Evolutionary conservation across 1,140 invertebrate genomes (phyloP).

Genomic region (Hyles euphorbiae): DNA sequence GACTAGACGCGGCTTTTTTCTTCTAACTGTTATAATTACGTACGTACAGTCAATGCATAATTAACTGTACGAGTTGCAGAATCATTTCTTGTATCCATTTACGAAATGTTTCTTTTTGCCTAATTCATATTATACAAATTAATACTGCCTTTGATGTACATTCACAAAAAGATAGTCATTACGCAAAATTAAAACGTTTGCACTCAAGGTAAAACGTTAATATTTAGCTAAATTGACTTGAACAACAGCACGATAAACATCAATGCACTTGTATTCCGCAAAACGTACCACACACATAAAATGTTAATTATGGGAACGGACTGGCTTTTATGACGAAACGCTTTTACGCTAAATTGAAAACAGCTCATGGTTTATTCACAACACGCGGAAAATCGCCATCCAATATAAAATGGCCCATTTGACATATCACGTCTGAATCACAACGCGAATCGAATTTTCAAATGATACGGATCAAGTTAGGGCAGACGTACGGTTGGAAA

Average conservation of each 20-base stretch:
- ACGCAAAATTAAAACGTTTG: too few relatives aligned
- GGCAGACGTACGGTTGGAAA: constrained; percentile 24
- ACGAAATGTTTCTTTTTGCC: too few relatives aligned
- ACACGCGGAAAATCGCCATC: constrained; percentile 34
- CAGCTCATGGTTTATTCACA: constrained; percentile 71
- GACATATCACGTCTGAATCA: constrained; percentile 24
- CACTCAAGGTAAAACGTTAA: not conserved
- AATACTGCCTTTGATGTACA: too few relatives aligned
- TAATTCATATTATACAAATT: too few relatives aligned
- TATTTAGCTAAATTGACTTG: not conserved
- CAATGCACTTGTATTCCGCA: constrained; percentile 2
- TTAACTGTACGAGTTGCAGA: too few relatives aligned
- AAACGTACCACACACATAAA: constrained; percentile 28
- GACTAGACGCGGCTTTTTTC: too few relatives aligned
- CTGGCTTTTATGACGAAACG: constrained; percentile 61
- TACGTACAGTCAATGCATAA: too few relatives aligned
- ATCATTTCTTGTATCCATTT: too few relatives aligned
- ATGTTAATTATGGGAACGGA: constrained; percentile 57
- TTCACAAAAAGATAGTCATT: too few relatives aligned
- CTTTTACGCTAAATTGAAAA: constrained; percentile 72
- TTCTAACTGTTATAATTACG: too few relatives aligned
- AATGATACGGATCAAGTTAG: constrained; percentile 24
- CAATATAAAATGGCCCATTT: constrained; percentile 41
- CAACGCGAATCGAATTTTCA: constrained; percentile 11
- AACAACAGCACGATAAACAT: constrained; percentile 1